phyloP scores from a whole-genome alignment of 1,140 invertebrate species.

The Drosophila novamexicana region DNA sequence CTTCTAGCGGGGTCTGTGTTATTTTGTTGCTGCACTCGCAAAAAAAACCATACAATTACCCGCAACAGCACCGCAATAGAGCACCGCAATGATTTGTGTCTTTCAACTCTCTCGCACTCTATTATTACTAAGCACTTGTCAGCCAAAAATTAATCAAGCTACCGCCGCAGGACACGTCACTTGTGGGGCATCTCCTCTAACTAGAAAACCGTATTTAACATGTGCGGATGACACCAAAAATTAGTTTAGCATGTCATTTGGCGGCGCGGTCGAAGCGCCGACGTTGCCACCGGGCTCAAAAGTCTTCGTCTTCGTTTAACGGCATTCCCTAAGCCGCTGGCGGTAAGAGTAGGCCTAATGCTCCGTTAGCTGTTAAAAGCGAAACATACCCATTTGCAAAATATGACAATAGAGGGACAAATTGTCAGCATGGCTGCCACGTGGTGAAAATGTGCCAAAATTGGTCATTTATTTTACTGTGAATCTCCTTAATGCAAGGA shows the following conservation, averaged over 20 bases:
- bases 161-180: slow-evolving; percentile 42
- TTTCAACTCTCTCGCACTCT: slow-evolving; percentile 25
- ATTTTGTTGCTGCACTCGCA: slow-evolving; percentile 54
- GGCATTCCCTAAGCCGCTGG: slow-evolving; percentile 11
- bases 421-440: background rate
- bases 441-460: background rate
- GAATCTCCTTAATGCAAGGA: background rate
- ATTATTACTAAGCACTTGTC: slow-evolving; percentile 55
- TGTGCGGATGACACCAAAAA: slow-evolving; percentile 73
- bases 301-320: slow-evolving; percentile 11
- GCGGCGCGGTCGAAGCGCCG: slow-evolving; percentile 24
- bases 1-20: slow-evolving; percentile 32
- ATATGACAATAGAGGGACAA: background rate
- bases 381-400: background rate
- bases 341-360: slow-evolving; percentile 2
- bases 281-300: slow-evolving; percentile 18
- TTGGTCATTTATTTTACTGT: background rate
- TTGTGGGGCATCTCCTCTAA: slow-evolving; percentile 58
- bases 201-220: slow-evolving; percentile 62
- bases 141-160: slow-evolving; percentile 76
- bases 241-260: slow-evolving; percentile 76
- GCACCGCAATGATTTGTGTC: slow-evolving; percentile 64
- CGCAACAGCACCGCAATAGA: slow-evolving; percentile 43
- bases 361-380: slow-evolving; percentile 34
- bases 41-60: slow-evolving; percentile 65